Base-by-base conservation (phyloP, 2,888 invertebrate genomes). In the Eudemis profundana region DNA sequence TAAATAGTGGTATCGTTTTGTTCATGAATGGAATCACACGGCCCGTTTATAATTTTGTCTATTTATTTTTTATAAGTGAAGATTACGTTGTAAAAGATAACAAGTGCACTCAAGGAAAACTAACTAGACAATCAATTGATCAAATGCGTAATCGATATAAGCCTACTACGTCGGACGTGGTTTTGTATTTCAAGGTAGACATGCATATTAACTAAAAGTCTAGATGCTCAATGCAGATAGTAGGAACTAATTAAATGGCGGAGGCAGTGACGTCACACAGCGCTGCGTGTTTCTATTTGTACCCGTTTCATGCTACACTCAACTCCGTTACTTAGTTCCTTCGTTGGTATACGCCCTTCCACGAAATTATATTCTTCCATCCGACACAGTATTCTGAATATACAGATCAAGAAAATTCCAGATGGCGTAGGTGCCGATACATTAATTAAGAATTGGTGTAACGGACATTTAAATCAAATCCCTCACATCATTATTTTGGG, bases 1-100 rank as follows among this genome's bases (percentile, higher is more conserved):
- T 65, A 60, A 60, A 60, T 51, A 51, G 57, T 50, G 44, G 46
- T 60, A 60, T 59, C 42, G 50, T 64, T 59, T 63, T 56, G 23
- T 50, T 57, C n/a, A 29, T 59, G 65, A 65, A 65, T 65, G 46
- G 44, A 53, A 65, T 60, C 17, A 57, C 57, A 7, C 42, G 50
- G 57, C 14, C 49, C 12, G 14, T 63, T 56, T 49, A 19, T 15
- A 14, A 27, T 10, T 23, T 21, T 15, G n/a, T 4, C 49, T 40
- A 23, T 42, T 40, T 17, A 14, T 40, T 0, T 27, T 54, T 53
- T 53, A 1, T 27, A 42, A 4, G 5, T 23, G 5, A 4, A 23
- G 27, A 15, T 38, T 15, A 14, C 10, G 17, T 23, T 19, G 19
- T 33, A 4, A n/a, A 53, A 10, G 21, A 23, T 21, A 53, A 53